Base-by-base conservation (phyloP, 2,113 vertebrate genomes). In the Corapipo altera region DNA sequence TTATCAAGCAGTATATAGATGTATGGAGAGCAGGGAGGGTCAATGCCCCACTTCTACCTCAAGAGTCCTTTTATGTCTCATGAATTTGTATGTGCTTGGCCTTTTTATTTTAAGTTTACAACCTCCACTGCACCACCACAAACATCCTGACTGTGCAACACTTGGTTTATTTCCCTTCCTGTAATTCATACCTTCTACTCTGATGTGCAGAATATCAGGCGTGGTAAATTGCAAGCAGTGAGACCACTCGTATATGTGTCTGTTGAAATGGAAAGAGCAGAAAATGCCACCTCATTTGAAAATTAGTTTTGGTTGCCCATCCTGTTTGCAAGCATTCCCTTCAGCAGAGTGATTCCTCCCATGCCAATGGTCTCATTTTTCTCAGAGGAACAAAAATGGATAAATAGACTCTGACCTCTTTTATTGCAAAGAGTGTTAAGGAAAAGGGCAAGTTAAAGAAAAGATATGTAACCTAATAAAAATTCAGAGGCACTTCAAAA, bases 41-140 rank as follows among this genome's bases (percentile, higher is more conserved):
- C 75, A 66, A 35, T 52, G 70, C 44, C 57, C 57, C 37, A 19
- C 28, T 62, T 88, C 59, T 39, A 49, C 59, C 85, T 94, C 78
- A 62, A 69, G 88, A 73, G 51, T 35, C 86, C 64, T 94, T 92
- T 93, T 23, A 30, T 93, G 51, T 83, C 58, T 86, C 88, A 92
- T 62, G 64, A 75, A 93, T 97, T 92, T 92, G 8, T 72, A 80
- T 66, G n/a, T 55, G 69, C 72, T 74, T 39, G 37, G 46, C 72
- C 59, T 91, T 90, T 88, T 84, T 30, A 73, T 84, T 94, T 95
- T 58, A 90, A 89, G 59, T 76, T 85, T 79, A n/a, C 71, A 91
- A 55, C 43, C 58, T 80, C 46, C 58, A 21, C 59, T 74, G 73
- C 32, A 76, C 65, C 44, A 94, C 61, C 70, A 89, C 74, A 88